Evolutionary conservation across 2,113 vertebrate species (phyloP), one percentile per base, ranked within the genome.

Genomic region (Lanius collurio): DNA sequence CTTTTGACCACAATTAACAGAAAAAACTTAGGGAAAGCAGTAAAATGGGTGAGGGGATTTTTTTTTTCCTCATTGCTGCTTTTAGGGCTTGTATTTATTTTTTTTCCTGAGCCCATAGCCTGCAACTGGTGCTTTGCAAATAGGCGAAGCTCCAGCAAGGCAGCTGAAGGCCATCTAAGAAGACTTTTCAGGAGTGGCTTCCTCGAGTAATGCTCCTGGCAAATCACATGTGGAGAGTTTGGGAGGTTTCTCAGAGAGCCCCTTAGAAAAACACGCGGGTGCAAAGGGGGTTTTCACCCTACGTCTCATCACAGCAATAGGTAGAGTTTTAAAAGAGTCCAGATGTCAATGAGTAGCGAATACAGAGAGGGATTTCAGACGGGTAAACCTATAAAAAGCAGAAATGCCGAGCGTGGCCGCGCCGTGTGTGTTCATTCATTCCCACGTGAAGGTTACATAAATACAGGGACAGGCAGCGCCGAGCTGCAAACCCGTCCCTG

Each of bases 1-100:
- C 93, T 97, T 95, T 87, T 85, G 94, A 96, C 95, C 97, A 95
- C 89, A n/a, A 89, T 94, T 90, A 91, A 87, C 89, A 95, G 55
- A 50, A 89, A 96, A 90, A 92, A 91, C 75, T 78, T 64, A 11
- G 65, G 86, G 46, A 78, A 57, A 87, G 90, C 69, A 70, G 79
- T 78, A 92, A 90, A 93, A 83, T 8, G 35, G 53, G 30, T 2
- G 11, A 90, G 26, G 19, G 31, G 12, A 41, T 5, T 13, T 70
- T 89, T 87, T n/a, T 77, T 70, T 19, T 10, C 1, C 50, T 80
- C 27, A 19, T 60, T n/a, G 21, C 28, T 82, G 19, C 53, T 94
- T 68, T 82, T 59, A 65, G 44, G 28, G 18, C 3, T 46, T 39
- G 33, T 6, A 49, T 56, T 62, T 31, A 11, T 30, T 37, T 5